Evolutionary conservation across 2,113 vertebrate species (phyloP).

Genomic region (Vombatus ursinus): DNA sequence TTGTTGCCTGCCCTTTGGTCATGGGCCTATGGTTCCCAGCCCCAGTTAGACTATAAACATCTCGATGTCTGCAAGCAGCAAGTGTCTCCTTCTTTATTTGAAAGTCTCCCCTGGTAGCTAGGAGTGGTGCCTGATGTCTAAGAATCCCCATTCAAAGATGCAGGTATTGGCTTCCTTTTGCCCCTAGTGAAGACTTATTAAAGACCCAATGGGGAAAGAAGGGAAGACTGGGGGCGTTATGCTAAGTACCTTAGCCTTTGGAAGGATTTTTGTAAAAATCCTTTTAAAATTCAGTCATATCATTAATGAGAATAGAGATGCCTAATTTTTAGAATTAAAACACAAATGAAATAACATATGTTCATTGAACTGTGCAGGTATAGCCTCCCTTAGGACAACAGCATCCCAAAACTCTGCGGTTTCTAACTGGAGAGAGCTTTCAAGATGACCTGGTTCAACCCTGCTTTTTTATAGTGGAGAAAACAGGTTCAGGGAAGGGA

Average conservation of each 20-base stretch:
- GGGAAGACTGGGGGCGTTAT: rapidly evolving
- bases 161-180: too few species aligned
- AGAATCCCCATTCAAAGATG: too few species aligned
- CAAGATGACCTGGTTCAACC: not conserved
- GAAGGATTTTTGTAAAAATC: not conserved
- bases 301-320: not conserved
- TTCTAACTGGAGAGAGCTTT: too few species aligned
- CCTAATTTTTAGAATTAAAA: not conserved
- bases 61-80: rapidly evolving
- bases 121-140: not conserved
- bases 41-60: rapidly evolving
- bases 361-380: too few species aligned
- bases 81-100: not conserved
- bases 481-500: not conserved
- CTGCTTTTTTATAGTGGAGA: not conserved
- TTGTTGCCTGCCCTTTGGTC: not conserved
- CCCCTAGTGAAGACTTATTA: too few species aligned
- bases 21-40: rapidly evolving
- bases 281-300: not conserved
- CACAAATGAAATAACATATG: too few species aligned
- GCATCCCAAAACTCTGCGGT: too few species aligned
- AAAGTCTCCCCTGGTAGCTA: not conserved
- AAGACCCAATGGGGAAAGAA: rapidly evolving
- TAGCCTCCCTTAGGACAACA: too few species aligned
- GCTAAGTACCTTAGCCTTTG: rapidly evolving